Conservation (phyloP, 2,888 invertebrate species). For the Troides aeacus region DNA sequence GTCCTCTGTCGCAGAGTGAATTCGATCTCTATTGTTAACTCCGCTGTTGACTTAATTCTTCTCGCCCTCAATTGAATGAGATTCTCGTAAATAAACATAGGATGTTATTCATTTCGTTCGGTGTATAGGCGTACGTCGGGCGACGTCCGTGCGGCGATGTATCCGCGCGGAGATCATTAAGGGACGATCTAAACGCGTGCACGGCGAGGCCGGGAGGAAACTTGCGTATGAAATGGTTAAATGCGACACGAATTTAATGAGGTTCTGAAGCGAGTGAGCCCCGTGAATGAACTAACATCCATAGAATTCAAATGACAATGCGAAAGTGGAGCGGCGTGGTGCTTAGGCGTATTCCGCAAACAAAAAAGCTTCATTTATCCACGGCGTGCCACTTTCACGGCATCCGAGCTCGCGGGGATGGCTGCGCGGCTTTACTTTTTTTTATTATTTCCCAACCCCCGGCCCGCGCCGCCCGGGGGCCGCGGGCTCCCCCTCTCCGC, state of each 20-base stretch:
- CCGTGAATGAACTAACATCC: constrained; percentile 70
- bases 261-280: constrained; percentile 43
- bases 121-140: constrained; percentile 34
- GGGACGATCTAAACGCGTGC: constrained; percentile 27
- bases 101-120: constrained; percentile 43
- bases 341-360: constrained; percentile 75
- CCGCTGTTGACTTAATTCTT: constrained; percentile 73
- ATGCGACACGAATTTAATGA: constrained; percentile 63
- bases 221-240: constrained; percentile 44
- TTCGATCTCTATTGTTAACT: constrained; percentile 63
- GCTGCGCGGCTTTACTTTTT: constrained; percentile 60
- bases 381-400: constrained; percentile 78
- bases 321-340: constrained; percentile 69
- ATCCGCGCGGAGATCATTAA: constrained; percentile 8
- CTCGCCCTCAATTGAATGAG: constrained; percentile 60
- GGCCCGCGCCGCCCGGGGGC: constrained; percentile 17
- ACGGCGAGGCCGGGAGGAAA: constrained; percentile 34
- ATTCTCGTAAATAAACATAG: constrained; percentile 66
- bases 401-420: constrained; percentile 75
- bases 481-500: constrained; percentile 45
- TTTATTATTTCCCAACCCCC: constrained; percentile 56
- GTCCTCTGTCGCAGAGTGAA: constrained; percentile 41
- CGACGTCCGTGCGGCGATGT: constrained; percentile 30
- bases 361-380: constrained; percentile 79
- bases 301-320: constrained; percentile 74